Evolutionary conservation across 2,113 vertebrate species (phyloP), one percentile per base, ranked within the genome.

Genomic region (Protobothrops mucrosquamatus): DNA sequence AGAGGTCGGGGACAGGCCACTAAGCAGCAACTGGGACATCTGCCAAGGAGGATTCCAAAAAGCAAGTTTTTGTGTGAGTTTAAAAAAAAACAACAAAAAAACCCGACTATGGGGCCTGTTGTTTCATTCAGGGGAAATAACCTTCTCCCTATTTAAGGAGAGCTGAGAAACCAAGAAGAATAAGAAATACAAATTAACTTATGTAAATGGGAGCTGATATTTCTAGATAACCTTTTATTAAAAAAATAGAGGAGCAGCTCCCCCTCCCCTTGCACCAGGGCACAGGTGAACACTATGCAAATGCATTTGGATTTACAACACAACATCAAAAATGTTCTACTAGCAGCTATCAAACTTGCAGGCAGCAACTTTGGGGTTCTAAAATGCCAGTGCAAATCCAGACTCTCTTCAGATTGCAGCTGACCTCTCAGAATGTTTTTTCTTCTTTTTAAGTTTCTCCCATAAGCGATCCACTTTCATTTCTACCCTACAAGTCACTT

Each of bases 71-170:
- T 87, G 5, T 87, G 46, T 54, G 86, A 15, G n/a, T 14, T 48
- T 48, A 48, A 46, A 48, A 46, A 48, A 48, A 48, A 7, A 48
- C 0, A 48, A 48, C 5, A 48, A 48, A 48, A 48, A 48, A 48
- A 48, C 5, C 46, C 4, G 12, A 20, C 15, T 22, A 34, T 24
- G 43, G 6, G 29, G 91, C 91, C 6, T 9, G n/a, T 18, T 22
- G 52, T n/a, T 39, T 55, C 4, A 20, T 89, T 55, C 69, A 43
- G 18, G 46, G 57, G 91, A 92, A 15, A 3, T 61, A 93, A 94
- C 87, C 88, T 93, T 91, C 89, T 85, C 87, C 85, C 92, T 85
- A 64, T 87, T 92, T 88, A 85, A n/a, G 14, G 0, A 81, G 55
- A 90, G 59, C 91, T 92, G 91, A 95, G 92, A 90, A 34, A 88